Evolutionary conservation across 2,888 invertebrate genomes (phyloP).

Genomic region (Noctua fimbriata): DNA sequence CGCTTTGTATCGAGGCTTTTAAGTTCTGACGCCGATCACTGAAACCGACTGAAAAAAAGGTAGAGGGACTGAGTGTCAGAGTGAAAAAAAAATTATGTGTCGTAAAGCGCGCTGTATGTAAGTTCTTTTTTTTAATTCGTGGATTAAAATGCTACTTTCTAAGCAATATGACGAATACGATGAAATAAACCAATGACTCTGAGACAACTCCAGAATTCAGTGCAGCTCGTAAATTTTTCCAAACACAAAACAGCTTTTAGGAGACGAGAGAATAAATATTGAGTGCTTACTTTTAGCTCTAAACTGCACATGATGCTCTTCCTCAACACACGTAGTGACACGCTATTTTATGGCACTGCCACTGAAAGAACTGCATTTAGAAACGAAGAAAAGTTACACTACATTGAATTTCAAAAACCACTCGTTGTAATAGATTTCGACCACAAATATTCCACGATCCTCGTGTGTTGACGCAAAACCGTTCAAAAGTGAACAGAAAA

Average conservation of each 20-base stretch:
- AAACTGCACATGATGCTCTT: constrained; percentile 24
- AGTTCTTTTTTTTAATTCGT: not conserved
- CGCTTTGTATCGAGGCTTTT: constrained; percentile 81
- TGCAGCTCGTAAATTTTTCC: constrained; percentile 47
- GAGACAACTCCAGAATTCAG: not conserved
- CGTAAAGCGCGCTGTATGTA: not conserved
- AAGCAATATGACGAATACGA: not conserved
- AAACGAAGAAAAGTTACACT: not conserved
- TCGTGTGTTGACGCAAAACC: constrained; percentile 34
- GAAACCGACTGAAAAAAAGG: constrained; percentile 69
- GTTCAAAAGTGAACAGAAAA: constrained; percentile 35
- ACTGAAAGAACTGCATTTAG: constrained; percentile 6
- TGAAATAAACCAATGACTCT: not conserved
- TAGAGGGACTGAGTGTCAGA: not conserved
- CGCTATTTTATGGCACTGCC: constrained; percentile 10
- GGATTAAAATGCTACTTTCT: not conserved
- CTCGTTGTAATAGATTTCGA: constrained; percentile 23
- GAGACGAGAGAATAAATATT: constrained; percentile 38
- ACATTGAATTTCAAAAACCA: constrained; percentile 27
- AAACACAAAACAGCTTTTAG: constrained; percentile 51
- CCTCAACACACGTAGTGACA: not conserved
- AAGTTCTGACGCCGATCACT: constrained; percentile 76
- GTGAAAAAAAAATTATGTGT: not conserved
- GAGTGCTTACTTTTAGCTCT: constrained; percentile 33
- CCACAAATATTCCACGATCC: constrained; percentile 28